Evolutionary conservation across 64 coral and sea anemone genomes (phyloP).

Genomic region (Pachyseris speciosa): DNA sequence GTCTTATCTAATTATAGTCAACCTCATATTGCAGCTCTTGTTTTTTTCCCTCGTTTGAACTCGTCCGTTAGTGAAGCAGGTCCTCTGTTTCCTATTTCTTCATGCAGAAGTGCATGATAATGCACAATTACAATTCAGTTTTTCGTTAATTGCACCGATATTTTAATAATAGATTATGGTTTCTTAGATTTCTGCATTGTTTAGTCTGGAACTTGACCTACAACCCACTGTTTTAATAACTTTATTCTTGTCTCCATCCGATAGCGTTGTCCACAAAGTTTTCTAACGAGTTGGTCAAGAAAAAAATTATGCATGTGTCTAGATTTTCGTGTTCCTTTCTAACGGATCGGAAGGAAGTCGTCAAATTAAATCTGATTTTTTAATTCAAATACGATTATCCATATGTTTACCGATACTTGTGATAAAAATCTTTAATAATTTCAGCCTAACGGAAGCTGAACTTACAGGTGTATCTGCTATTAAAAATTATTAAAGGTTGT

Average conservation of each 20-base stretch:
- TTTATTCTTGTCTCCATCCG: too few species aligned
- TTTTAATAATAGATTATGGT: background rate
- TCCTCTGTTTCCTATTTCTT: background rate
- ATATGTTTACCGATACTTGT: background rate
- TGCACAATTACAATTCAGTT: too few species aligned
- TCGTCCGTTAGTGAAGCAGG: too few species aligned
- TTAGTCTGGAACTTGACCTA: background rate
- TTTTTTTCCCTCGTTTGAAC: background rate
- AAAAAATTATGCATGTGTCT: too few species aligned
- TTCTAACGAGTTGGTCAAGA: background rate
- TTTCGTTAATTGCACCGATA: background rate
- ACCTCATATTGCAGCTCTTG: background rate
- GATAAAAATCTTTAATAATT: background rate
- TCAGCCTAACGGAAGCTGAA: too few species aligned
- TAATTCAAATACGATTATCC: background rate
- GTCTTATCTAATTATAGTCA: background rate
- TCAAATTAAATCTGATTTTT: background rate
- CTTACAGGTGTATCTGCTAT: too few species aligned
- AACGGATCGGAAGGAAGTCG: background rate
- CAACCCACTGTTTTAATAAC: too few species aligned
- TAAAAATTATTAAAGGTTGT: too few species aligned
- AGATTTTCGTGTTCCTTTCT: background rate
- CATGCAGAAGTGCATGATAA: too few species aligned
- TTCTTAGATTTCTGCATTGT: background rate
- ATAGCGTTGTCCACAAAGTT: background rate